These are phyloP conservation scores for Etheostoma perlongum DNA, from an alignment of 2,797 vertebrate species.

Conservation along the genomic window DNA sequence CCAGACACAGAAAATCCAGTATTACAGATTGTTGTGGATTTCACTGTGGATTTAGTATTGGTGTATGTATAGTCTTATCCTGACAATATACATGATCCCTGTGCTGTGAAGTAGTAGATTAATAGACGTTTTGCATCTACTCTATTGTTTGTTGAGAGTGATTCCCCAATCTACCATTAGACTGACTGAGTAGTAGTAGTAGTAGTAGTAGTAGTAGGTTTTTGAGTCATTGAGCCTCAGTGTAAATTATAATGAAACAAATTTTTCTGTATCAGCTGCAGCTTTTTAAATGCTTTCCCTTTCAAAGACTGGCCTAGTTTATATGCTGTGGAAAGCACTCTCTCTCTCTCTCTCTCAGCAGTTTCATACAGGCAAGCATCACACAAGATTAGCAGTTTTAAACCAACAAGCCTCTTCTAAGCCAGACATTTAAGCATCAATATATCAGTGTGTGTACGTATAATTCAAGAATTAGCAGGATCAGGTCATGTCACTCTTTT, in stretches of 20 bases:
- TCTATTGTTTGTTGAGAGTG: conserved; percentile 35
- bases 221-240: conserved; percentile 29
- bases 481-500: conserved; percentile 1
- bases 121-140: conserved; percentile 26
- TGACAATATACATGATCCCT: neutral
- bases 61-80: conserved; percentile 25
- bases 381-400: conserved; percentile 60
- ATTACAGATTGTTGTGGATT: conserved; percentile 3
- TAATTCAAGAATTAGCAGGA: conserved; percentile 28
- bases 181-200: conserved; percentile 2
- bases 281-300: conserved; percentile 24
- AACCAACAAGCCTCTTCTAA: conserved; percentile 44
- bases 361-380: conserved; percentile 46
- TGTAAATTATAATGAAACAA: conserved; percentile 28
- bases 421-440: conserved; percentile 27
- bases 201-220: conserved; percentile 16
- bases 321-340: conserved; percentile 23
- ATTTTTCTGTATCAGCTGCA: conserved; percentile 38
- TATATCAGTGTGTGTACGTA: conserved; percentile 2
- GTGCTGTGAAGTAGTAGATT: conserved; percentile 37
- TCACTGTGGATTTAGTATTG: neutral
- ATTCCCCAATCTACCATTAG: conserved; percentile 17
- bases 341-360: neutral
- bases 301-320: conserved; percentile 47
- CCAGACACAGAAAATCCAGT: conserved; percentile 25